Conservation (phyloP, 2,797 vertebrate species). For the Psittacula echo region DNA sequence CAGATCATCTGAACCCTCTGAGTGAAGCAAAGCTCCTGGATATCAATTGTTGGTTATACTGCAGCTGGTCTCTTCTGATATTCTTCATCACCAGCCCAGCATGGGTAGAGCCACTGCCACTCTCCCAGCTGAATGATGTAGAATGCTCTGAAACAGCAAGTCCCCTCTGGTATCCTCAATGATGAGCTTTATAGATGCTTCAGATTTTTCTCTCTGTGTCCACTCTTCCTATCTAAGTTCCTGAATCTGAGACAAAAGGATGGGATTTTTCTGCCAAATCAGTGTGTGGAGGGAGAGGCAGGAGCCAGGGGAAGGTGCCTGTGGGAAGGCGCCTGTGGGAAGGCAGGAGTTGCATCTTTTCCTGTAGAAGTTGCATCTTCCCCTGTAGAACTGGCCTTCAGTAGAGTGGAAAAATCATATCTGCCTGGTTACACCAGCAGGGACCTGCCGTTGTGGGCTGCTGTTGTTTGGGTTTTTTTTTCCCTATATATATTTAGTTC, state of each 20-base stretch:
- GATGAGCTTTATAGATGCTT: background rate
- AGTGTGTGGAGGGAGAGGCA: background rate
- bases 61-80: background rate
- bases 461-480: background rate
- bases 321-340: background rate
- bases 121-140: background rate
- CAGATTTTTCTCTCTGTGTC: background rate
- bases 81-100: background rate
- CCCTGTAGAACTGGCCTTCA: background rate
- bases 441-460: background rate
- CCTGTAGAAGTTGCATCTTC: background rate
- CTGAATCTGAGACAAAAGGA: background rate
- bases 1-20: background rate
- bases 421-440: background rate
- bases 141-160: background rate
- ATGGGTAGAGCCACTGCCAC: background rate
- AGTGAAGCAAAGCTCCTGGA: background rate
- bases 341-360: background rate
- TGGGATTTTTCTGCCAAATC: background rate
- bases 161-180: background rate
- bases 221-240: fast-evolving
- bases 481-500: background rate
- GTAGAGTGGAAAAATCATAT: background rate
- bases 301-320: background rate
- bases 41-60: fast-evolving